Evolutionary conservation across 2,888 invertebrate genomes (phyloP).

Genomic region (Acanthococcus lagerstroemiae): DNA sequence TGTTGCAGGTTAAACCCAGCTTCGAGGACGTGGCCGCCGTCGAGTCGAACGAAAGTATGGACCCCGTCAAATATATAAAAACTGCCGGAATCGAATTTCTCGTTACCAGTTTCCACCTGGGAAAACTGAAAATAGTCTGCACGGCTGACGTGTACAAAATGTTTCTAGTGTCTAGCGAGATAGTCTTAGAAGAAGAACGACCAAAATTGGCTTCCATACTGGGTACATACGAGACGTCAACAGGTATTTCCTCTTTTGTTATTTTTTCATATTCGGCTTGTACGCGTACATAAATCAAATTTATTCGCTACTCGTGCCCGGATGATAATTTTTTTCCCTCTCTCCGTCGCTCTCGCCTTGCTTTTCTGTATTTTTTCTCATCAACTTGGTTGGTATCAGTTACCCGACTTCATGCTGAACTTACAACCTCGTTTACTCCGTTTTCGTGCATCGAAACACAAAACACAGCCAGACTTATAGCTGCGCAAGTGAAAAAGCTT

Average conservation of each 20-base stretch:
- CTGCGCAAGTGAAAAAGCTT: conserved; percentile 15
- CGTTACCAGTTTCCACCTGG: conserved; percentile 55
- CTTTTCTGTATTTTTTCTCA: no score
- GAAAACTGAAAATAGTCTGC: conserved; percentile 55
- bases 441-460: no score
- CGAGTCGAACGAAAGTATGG: conserved; percentile 12
- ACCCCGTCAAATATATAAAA: conserved; percentile 31
- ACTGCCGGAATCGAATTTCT: conserved; percentile 54
- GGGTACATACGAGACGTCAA: conserved; percentile 43
- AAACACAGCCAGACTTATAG: no score
- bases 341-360: no score
- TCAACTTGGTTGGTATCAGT: no score
- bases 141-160: conserved; percentile 58
- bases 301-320: no score
- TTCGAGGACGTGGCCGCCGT: conserved; percentile 11
- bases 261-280: background rate
- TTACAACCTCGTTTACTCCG: no score
- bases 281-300: no score
- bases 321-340: no score
- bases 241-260: conserved; percentile 10
- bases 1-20: conserved; percentile 26
- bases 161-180: conserved; percentile 53
- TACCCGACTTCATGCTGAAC: no score
- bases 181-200: conserved; percentile 60
- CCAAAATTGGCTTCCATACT: conserved; percentile 65